phyloP scores from a whole-genome alignment of 2,888 invertebrate species.

The Lasiommata megera region DNA sequence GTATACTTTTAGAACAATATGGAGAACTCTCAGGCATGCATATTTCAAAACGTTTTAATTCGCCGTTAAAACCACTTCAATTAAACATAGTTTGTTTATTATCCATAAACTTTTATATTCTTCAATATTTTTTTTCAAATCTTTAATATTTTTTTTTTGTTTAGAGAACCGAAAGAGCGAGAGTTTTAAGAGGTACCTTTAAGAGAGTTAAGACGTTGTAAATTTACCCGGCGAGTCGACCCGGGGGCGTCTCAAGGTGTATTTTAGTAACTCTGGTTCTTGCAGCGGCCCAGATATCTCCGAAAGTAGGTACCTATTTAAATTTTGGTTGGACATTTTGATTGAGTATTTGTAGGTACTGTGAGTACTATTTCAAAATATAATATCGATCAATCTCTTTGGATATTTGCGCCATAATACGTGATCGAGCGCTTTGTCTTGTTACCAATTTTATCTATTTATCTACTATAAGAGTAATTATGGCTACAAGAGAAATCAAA shows the following conservation, averaged over 20 bases:
- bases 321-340: neutral
- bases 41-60: too few species aligned
- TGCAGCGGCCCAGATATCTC: constrained; percentile 14
- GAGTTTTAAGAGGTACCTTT: neutral
- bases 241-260: constrained; percentile 38
- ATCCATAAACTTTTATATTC: too few species aligned
- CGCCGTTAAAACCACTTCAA: too few species aligned
- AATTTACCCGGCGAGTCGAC: constrained; percentile 32
- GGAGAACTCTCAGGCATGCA: too few species aligned
- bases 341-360: neutral
- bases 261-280: constrained; percentile 49
- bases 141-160: too few species aligned
- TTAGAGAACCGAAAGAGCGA: too few species aligned
- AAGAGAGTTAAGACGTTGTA: constrained; percentile 36
- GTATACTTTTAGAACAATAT: too few species aligned
- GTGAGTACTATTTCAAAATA: neutral
- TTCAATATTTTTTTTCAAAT: too few species aligned
- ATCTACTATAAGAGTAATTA: too few species aligned
- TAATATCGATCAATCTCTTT: too few species aligned
- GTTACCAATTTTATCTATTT: neutral
- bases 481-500: too few species aligned
- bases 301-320: constrained; percentile 4
- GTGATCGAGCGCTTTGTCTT: neutral
- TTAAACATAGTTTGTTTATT: too few species aligned
- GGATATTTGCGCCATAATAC: neutral